Percentiles rank a stretch among this genome's conserved stretches.
phyloP scores from a whole-genome alignment of 2,888 invertebrate genomes.

The Melipona beecheii region DNA sequence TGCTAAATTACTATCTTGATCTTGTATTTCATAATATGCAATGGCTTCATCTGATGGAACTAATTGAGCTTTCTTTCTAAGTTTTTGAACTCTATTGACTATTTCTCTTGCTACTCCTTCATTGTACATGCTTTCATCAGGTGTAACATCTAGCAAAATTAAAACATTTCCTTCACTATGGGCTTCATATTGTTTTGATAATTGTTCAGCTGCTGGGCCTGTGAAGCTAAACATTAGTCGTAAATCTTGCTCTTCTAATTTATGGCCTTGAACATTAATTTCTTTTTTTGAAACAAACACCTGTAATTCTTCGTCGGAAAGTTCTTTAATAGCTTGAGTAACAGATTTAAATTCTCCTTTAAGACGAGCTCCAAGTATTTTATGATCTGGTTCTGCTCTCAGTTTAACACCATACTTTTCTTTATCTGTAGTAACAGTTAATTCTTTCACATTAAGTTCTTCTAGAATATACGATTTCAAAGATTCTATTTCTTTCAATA shows the following conservation, averaged over 20 bases:
- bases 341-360: conserved; percentile 96
- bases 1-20: conserved; percentile 86
- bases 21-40: conserved; percentile 90
- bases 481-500: conserved; percentile 91
- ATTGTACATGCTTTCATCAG: conserved; percentile 95
- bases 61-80: conserved; percentile 96
- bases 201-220: conserved; percentile 86
- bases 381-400: conserved; percentile 97
- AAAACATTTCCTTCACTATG: conserved; percentile 95
- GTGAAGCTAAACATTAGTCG: conserved; percentile 92
- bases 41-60: conserved; percentile 96
- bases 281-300: conserved; percentile 89
- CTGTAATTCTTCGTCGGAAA: conserved; percentile 92
- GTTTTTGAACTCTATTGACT: conserved; percentile 97
- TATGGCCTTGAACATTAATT: conserved; percentile 90
- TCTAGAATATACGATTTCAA: conserved; percentile 94
- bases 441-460: conserved; percentile 95
- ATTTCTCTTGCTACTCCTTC: conserved; percentile 98
- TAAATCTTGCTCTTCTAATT: conserved; percentile 91
- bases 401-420: conserved; percentile 95
- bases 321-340: conserved; percentile 91
- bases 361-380: conserved; percentile 93
- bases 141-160: conserved; percentile 94
- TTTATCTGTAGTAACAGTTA: conserved; percentile 95
- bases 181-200: conserved; percentile 92